A percentile compares a stretch with the other conserved stretches of the same genome.
Evolutionary conservation across 2,113 vertebrate species (phyloP).

Genomic region (Phalacrocorax carbo): DNA sequence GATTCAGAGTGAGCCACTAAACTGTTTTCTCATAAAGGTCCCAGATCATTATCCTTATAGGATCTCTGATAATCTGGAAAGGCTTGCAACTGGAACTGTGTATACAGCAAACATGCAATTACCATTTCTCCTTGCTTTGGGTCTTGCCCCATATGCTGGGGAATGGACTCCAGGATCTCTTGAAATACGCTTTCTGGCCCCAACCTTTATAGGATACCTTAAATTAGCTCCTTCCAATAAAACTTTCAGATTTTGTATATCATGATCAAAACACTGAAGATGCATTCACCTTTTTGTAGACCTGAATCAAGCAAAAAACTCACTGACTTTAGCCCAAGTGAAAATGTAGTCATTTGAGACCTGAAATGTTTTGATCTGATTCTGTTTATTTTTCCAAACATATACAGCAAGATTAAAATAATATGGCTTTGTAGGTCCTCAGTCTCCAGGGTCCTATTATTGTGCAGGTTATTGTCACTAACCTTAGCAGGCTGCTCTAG

Average conservation of each 20-base stretch:
- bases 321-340: not conserved
- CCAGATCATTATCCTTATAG: not conserved
- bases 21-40: not conserved
- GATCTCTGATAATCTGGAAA: not conserved
- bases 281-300: not conserved
- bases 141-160: not conserved
- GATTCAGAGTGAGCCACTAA: not conserved
- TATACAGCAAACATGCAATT: not conserved
- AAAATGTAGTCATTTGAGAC: not conserved
- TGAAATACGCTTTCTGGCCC: not conserved
- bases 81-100: not conserved
- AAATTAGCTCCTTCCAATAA: not conserved
- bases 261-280: not conserved
- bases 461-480: not conserved
- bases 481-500: not conserved
- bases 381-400: not conserved
- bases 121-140: not conserved
- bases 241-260: not conserved
- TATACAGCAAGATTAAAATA: not conserved
- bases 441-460: not conserved
- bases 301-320: not conserved
- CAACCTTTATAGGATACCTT: not conserved
- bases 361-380: not conserved
- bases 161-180: not conserved
- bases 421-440: not conserved